These are phyloP conservation scores for Rhynchomys soricoides DNA, from an alignment of 2,113 vertebrate species.

Conservation along the genomic window DNA sequence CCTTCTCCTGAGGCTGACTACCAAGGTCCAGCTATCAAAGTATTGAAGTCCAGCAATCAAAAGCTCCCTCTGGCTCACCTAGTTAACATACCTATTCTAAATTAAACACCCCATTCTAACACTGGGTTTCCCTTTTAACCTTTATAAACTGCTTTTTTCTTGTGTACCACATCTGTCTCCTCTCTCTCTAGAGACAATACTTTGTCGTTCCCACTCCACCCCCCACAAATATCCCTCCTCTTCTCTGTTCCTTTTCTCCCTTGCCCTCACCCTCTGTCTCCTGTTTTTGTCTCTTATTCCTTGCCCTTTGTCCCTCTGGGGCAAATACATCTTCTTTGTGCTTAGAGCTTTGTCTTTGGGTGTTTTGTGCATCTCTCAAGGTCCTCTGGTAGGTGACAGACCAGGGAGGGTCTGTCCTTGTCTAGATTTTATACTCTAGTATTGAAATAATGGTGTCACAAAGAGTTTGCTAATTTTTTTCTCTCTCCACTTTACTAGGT, in stretches of 20 bases:
- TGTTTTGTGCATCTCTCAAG: neutral
- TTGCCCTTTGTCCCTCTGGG: neutral
- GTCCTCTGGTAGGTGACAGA: neutral
- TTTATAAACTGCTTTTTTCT: neutral
- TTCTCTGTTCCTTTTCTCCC: neutral
- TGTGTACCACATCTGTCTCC: neutral
- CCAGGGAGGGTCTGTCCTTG: neutral
- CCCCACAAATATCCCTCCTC: neutral
- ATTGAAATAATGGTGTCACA: neutral
- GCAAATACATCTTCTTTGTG: neutral
- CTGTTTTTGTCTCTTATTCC: neutral
- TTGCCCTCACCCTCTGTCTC: neutral
- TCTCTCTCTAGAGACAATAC: neutral
- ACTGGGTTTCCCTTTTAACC: neutral
- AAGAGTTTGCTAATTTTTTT: neutral
- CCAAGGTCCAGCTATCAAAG: neutral
- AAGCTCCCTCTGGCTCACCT: neutral
- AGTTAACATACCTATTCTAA: neutral
- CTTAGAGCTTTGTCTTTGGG: neutral
- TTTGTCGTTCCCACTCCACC: neutral
- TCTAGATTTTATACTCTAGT: slow-evolving; percentile 44
- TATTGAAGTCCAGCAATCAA: neutral
- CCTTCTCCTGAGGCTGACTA: neutral
- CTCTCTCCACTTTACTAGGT: slow-evolving; percentile 62
- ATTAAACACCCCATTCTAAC: neutral